These are phyloP conservation scores for Pandemis cinnamomeana DNA, from an alignment of 2,888 invertebrate species.

Conservation along the genomic window DNA sequence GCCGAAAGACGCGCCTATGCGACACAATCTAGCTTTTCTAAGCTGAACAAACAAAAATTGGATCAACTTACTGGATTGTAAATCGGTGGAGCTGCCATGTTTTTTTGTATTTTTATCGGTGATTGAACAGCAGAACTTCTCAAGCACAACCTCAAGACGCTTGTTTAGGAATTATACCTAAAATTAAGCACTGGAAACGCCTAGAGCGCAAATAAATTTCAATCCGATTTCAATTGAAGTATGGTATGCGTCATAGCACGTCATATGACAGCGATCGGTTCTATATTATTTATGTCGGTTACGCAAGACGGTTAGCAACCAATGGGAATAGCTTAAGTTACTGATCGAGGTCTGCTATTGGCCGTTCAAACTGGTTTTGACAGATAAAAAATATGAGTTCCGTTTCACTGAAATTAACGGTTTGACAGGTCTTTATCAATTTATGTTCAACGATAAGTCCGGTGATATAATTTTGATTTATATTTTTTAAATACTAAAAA, in stretches of 20 bases:
- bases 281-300: slow-evolving; percentile 9
- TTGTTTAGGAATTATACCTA: slow-evolving; percentile 52
- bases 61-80: slow-evolving; percentile 73
- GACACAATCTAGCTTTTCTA: slow-evolving; percentile 38
- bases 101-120: slow-evolving; percentile 46
- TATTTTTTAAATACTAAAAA: too few relatives aligned
- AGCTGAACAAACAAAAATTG: slow-evolving; percentile 42
- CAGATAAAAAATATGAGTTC: slow-evolving; percentile 10
- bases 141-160: slow-evolving; percentile 46
- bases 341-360: slow-evolving; percentile 15
- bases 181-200: slow-evolving; percentile 58
- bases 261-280: slow-evolving; percentile 61
- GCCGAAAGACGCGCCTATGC: slow-evolving; percentile 48
- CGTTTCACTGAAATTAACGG: background rate
- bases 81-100: slow-evolving; percentile 70
- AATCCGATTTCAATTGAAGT: slow-evolving; percentile 54
- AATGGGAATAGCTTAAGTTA: slow-evolving; percentile 21
- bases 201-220: slow-evolving; percentile 57
- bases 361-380: background rate
- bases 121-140: slow-evolving; percentile 41
- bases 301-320: background rate
- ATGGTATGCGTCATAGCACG: slow-evolving; percentile 56
- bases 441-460: too few relatives aligned
- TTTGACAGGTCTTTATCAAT: background rate
- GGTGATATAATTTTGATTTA: background rate